These are phyloP conservation scores for Acanthis flammea DNA, from an alignment of 2,797 vertebrate genomes.

Conservation along the genomic window DNA sequence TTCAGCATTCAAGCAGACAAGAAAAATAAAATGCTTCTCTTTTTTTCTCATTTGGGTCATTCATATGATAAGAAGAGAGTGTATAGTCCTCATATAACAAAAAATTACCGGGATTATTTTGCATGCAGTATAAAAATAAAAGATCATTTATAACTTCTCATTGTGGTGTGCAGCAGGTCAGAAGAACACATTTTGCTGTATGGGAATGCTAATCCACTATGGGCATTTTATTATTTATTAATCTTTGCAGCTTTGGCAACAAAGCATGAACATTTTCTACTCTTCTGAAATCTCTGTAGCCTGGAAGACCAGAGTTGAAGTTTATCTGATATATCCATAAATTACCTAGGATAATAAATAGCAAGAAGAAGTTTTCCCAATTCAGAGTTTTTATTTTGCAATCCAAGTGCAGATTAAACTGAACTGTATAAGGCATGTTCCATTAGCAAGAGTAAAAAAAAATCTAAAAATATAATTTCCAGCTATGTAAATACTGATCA, in stretches of 20 bases:
- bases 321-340: not conserved
- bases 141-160: not conserved
- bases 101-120: not conserved
- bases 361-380: not conserved
- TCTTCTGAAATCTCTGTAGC: not conserved
- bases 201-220: not conserved
- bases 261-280: not conserved
- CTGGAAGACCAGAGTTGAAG: not conserved
- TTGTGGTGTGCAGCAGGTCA: not conserved
- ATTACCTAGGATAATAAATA: not conserved
- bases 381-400: not conserved
- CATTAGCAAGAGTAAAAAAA: not conserved
- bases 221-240: constrained; percentile 16
- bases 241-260: not conserved
- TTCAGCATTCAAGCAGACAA: not conserved
- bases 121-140: not conserved
- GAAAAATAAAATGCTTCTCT: not conserved
- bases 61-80: not conserved
- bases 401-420: not conserved
- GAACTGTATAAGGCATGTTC: not conserved
- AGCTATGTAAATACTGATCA: not conserved
- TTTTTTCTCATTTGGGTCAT: not conserved
- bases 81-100: not conserved
- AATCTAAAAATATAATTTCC: not conserved
- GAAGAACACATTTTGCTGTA: not conserved